Conservation (phyloP, 2,113 vertebrate species). For the Oreochromis spilurus region DNA sequence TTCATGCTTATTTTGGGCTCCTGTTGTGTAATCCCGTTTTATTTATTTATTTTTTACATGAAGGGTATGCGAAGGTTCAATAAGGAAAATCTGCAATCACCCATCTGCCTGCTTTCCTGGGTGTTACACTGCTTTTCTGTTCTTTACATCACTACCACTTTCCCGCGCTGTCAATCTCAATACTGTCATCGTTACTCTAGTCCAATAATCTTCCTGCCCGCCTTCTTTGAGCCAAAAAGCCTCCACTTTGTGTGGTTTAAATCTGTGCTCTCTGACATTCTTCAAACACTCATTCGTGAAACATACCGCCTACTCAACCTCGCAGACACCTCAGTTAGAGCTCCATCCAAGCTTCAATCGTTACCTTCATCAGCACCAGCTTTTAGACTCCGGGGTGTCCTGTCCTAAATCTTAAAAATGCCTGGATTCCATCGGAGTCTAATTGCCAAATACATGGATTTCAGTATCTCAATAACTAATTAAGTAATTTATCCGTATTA, state of each 20-base stretch:
- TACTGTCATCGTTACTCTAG: neutral
- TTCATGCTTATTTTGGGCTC: neutral
- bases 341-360: neutral
- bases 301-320: neutral
- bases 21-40: neutral
- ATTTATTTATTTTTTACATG: neutral
- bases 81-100: neutral
- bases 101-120: neutral
- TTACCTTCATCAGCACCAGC: neutral
- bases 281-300: neutral
- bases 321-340: neutral
- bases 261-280: neutral
- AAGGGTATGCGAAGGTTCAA: rapidly evolving
- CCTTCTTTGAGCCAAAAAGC: neutral
- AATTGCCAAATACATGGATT: neutral
- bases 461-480: neutral
- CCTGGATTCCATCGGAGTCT: neutral
- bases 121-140: neutral
- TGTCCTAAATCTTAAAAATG: neutral
- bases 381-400: neutral
- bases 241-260: neutral
- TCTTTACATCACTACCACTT: neutral
- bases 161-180: neutral
- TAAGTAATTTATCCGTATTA: neutral
- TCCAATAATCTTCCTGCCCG: neutral